Evolutionary conservation across 2,113 vertebrate species (phyloP).

Genomic region (Poecilia latipinna): DNA sequence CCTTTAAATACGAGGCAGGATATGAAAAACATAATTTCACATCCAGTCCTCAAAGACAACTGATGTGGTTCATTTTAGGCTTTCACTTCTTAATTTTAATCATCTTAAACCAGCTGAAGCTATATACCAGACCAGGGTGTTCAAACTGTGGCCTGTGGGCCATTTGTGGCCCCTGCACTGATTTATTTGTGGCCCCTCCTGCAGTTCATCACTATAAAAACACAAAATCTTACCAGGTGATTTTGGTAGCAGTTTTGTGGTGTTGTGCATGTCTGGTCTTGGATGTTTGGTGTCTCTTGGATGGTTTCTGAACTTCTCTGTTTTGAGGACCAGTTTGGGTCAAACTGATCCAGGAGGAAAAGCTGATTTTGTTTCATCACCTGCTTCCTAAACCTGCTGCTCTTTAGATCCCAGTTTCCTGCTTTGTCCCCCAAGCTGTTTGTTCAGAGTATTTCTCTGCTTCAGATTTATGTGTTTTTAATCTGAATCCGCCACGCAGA

Average conservation of each 20-base stretch:
- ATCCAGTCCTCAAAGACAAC: not conserved
- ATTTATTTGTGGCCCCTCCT: too few species aligned
- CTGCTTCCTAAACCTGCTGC: not conserved
- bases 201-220: too few species aligned
- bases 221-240: too few species aligned
- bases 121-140: too few species aligned
- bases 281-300: not conserved
- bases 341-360: not conserved
- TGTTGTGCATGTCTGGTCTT: too few species aligned
- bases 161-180: too few species aligned
- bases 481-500: slow-evolving; percentile 7
- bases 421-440: not conserved
- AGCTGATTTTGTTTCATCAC: too few species aligned
- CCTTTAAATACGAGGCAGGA: not conserved
- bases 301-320: too few species aligned
- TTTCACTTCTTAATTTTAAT: not conserved
- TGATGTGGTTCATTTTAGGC: not conserved
- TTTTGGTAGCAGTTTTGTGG: too few species aligned
- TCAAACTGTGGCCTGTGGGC: too few species aligned
- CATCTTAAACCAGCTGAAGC: not conserved
- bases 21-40: not conserved
- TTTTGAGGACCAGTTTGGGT: not conserved
- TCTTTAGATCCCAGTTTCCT: not conserved
- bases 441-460: slow-evolving; percentile 13
- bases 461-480: slow-evolving; percentile 22